Evolutionary conservation across 2,888 invertebrate genomes (phyloP), one percentile per base, ranked within the genome.

Genomic region (Trachelus iudaicus): DNA sequence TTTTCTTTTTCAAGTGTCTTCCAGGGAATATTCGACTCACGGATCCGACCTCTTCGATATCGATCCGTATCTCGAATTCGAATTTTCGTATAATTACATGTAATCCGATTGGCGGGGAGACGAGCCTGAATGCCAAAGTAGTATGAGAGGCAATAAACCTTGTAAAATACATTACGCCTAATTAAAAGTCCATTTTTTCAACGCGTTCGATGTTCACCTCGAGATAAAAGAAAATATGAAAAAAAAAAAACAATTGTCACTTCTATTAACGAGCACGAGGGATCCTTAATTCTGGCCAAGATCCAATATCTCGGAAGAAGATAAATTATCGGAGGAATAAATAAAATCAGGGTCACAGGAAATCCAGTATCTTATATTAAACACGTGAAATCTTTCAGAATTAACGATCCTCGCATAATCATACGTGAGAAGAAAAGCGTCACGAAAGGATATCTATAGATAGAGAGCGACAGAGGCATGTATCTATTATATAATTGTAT

Each of bases 111-210:
- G 56, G 56, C 56, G 56, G 56, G 23, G 56, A 56, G 56, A 56
- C 30, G 73, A 81, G 79, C 80, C 80, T 77, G 78, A 79, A 76
- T 80, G 79, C 80, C 80, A 81, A 80, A 81, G 81, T 77, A 81
- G 75, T 73, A 78, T 69, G 80, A 79, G 77, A 74, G 80, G 79
- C 80, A 56, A 79, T 77, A 79, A 76, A 35, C 56, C 35, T 74
- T 35, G 74, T 35, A 35, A 34, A 74, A 30, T 74, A 37, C 71
- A 74, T 34, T 74, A 74, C 35, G 34, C 33, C 74, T 74, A 35
- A 74, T 34, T 74, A 74, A 74, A 56, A 74, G 74, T 71, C 71
- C 74, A 34, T 23, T 74, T 71, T 74, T 34, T 35, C 74, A 34
- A 30, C 33, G 74, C 74, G 71, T 71, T 71, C 31, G 74, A 74